Conservation (phyloP, 2,888 invertebrate genomes). For the Augiades crinisus region DNA sequence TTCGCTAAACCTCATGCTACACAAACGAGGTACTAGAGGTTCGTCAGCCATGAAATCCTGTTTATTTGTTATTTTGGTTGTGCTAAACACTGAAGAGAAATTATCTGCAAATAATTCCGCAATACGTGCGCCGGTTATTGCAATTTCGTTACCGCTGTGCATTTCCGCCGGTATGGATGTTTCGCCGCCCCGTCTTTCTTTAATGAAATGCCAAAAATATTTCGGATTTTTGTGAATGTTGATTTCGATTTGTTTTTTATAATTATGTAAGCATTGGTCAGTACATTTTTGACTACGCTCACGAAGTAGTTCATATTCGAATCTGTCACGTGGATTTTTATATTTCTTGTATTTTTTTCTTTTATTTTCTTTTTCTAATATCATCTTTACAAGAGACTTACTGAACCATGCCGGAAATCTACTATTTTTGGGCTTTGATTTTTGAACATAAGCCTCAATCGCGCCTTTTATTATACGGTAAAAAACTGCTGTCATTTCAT, state of each 20-base stretch:
- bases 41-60: no score
- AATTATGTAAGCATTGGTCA: background rate
- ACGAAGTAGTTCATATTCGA: constrained; percentile 3
- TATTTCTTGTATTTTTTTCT: constrained; percentile 1
- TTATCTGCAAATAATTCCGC: constrained; percentile 2
- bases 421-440: background rate
- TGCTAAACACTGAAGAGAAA: constrained; percentile 16
- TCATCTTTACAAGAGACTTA: background rate
- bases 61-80: no score
- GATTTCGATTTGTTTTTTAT: background rate
- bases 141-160: background rate
- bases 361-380: background rate
- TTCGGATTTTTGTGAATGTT: background rate
- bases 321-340: background rate
- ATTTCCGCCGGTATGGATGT: background rate
- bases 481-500: constrained; percentile 3
- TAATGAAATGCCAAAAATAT: background rate
- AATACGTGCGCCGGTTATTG: background rate
- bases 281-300: background rate
- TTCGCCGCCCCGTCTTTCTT: constrained; percentile 1
- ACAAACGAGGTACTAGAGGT: no score
- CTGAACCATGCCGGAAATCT: background rate
- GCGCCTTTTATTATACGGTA: background rate
- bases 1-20: no score
- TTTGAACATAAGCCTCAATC: background rate